Evolutionary conservation across 2,888 invertebrate genomes (phyloP), one percentile per base, ranked within the genome.

Genomic region (Scaptomyza tumidula): DNA sequence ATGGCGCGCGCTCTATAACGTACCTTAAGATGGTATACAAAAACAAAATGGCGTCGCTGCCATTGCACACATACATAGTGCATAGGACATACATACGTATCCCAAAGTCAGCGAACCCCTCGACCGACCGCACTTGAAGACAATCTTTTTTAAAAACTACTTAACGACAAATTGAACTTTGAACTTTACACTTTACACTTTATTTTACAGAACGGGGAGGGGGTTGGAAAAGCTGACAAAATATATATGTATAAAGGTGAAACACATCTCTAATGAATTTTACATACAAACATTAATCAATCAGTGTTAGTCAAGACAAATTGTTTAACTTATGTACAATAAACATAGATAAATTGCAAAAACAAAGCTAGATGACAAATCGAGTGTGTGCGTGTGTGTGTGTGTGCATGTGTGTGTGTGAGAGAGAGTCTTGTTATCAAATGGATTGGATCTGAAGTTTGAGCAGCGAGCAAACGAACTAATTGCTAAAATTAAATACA

Each of bases 1-100:
- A 65, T 59, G 75, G 60, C 78, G 78, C 66, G 76, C 76, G 76
- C 75, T 76, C 78, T 69, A 14, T 14, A 43, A 57, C 56, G 76
- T 76, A 76, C 76, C 78, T 78, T 78, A 49, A 56, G 59, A 49
- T 33, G 76, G 76, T 76, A 78, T 69, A 41, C 54, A 39, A 59
- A 55, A 52, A 43, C 41, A 75, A 57, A 72, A 62, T 63, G 57
- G 63, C 63, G 48, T 39, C 61, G 41, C 45, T 14, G 60, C 60
- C 65, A 65, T 49, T 41, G 44, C 52, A 60, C 43, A 61, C 57
- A 59, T 46, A 54, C 58, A n/a, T 59, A 75, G 59, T 58, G 33
- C 29, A 33, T 33, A 33, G 33, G 33, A 56, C 61, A 61, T 43
- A 24, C 24, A 24, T 24, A 24, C 24, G 24, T 10, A n/a, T 24